Base-by-base conservation (phyloP, 2,113 vertebrate species). In the Cyanoramphus novaezelandiae region DNA sequence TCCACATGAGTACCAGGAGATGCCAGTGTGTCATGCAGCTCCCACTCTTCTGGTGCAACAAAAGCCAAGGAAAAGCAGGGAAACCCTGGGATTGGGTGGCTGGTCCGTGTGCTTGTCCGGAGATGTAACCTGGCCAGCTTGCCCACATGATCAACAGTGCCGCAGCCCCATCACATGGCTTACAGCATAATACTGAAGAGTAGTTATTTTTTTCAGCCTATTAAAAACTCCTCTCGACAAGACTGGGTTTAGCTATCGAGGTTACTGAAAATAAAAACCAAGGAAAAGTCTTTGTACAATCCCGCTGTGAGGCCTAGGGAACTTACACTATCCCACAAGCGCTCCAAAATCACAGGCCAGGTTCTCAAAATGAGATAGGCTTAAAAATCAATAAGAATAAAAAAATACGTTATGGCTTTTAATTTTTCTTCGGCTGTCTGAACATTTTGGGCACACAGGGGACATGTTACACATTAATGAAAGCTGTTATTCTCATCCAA, bases 371-470 rank as follows among this genome's bases (percentile, higher is more conserved):
- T 88, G 77, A 94, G 90, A 92, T 92, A 76, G 94, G 90, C 95
- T 95, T 95, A 95, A 94, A 96, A 96, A 97, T 97, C 96, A 97
- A 97, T 97, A 97, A 90, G 89, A 96, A 93, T 94, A 69, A 86
- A 93, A 92, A 96, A 94, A 69, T 92, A 92, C 92, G 80, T 96
- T 91, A 94, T 53, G 67, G 80, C 72, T 95, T 97, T 93, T 93
- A 96, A 96, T 97, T 97, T 96, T 94, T 94, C 86, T 91, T 76
- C 44, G 4, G 81, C 88, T 96, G 95, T 95, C 96, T 57, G 95
- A 91, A 91, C 44, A 44, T 94, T 95, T 86, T 91, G 59, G 69
- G 86, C 86, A 92, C 93, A 85, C 92, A n/a, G 41, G 95, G 93
- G 92, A 96, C 9, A 3, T 43, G 93, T 94, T 96, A 90, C 74